Evolutionary conservation across 2,888 invertebrate species (phyloP), one percentile per base, ranked within the genome.

Genomic region (Drosophila imparisetae): DNA sequence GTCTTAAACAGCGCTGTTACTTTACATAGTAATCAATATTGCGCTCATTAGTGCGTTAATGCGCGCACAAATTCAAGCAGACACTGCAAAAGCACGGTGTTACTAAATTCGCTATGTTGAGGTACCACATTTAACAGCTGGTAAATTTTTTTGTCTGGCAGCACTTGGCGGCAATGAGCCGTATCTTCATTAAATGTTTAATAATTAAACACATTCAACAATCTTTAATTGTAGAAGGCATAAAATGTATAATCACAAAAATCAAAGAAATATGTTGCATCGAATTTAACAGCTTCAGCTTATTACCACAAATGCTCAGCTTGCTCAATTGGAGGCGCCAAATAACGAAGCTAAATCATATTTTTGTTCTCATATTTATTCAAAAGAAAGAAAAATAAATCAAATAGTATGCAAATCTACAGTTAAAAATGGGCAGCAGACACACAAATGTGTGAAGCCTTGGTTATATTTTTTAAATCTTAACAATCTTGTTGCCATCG

Each of bases 401-500:
- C 52, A 58, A 57, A 29, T 58, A 49, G 7, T 63, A 55, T 78
- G 49, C 61, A 72, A 72, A 61, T 40, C 48, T 54, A 57, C 27
- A 61, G 52, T 48, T 52, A 11, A 45, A 65, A 63, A 38, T 50
- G n/a, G 7, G 15, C 70, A 69, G 36, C 29, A n/a, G 11, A 2
- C 24, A 52, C 32, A 52, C 24, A 30, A 0, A 5, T 38, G 10
- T 48, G 62, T n/a, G 24, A 42, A 32, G 42, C 42, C 32, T 29
- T 21, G 21, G 21, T 21, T 45, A 40, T 18, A 30, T 21, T 2
- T 15, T 49, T 75, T 75, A 86, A 54, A 84, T 79, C 66, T 89
- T 89, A 61, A 62, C 76, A 45, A 89, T 89, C 57, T 82, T 72
- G 73, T 91, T 90, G 68, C 60, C 81, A 63, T 84, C 90, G 76